Percentiles rank a stretch among this genome's conserved stretches.
Evolutionary conservation across 2,888 invertebrate species (phyloP).

Genomic region (Heliconius erato): DNA sequence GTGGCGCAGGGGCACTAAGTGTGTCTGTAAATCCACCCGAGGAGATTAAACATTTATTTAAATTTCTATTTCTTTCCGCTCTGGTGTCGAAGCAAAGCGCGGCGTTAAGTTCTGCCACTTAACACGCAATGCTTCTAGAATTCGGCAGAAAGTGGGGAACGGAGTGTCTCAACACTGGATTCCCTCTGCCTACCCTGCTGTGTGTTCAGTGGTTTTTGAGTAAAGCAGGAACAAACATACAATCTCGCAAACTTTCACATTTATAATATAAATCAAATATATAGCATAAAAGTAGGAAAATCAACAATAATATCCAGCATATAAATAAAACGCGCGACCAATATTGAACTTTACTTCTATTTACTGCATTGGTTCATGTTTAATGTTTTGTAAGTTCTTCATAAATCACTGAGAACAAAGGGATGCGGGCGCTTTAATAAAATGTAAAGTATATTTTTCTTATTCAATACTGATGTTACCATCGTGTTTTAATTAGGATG

Average conservation of each 20-base stretch:
- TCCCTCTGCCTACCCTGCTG: no score
- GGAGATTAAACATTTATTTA: no score
- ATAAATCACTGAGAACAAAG: slow-evolving; percentile 57
- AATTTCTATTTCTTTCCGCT: no score
- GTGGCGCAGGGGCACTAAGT: no score
- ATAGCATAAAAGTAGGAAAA: neutral
- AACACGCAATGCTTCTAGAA: no score
- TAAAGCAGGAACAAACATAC: no score
- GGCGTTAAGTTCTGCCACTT: no score
- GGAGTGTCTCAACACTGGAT: no score
- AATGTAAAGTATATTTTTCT: slow-evolving; percentile 65
- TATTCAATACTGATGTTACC: slow-evolving; percentile 54
- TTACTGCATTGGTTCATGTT: slow-evolving; percentile 57
- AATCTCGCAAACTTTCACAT: neutral
- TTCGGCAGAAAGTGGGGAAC: no score
- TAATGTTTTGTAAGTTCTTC: slow-evolving; percentile 61
- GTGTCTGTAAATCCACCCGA: no score
- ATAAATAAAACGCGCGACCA: slow-evolving; percentile 28
- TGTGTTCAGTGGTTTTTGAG: no score
- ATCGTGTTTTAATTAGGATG: slow-evolving; percentile 49
- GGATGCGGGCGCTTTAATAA: slow-evolving; percentile 55
- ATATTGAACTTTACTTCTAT: slow-evolving; percentile 56
- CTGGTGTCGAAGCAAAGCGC: no score
- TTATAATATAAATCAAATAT: neutral
- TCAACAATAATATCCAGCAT: slow-evolving; percentile 14